Evolutionary conservation across 2,888 invertebrate genomes (phyloP).

Genomic region (Lithophane ornitopus): DNA sequence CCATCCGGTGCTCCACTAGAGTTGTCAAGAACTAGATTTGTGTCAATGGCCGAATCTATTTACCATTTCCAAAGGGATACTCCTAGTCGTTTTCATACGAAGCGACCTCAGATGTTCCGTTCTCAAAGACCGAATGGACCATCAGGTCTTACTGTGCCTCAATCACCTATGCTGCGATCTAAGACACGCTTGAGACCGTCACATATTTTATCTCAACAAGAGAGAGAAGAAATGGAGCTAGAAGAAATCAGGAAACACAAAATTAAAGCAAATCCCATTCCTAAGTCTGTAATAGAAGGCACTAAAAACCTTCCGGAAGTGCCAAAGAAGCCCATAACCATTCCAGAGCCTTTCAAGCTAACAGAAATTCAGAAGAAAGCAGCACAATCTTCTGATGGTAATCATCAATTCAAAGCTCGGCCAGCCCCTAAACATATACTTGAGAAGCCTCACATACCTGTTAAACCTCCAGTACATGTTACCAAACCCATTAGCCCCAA

Average conservation of each 20-base stretch:
- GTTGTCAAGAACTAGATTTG: conserved; percentile 85
- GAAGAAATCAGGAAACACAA: conserved; percentile 92
- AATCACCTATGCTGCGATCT: conserved; percentile 90
- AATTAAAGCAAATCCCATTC: conserved; percentile 93
- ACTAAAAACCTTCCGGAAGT: conserved; percentile 87
- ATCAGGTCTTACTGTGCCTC: conserved; percentile 84
- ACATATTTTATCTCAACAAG: conserved; percentile 90
- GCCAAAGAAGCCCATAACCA: conserved; percentile 89
- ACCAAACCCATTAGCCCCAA: conserved; percentile 82
- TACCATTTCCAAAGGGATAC: conserved; percentile 90
- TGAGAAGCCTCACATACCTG: conserved; percentile 83
- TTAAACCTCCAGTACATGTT: conserved; percentile 75
- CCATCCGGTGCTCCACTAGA: conserved; percentile 74
- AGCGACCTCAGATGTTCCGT: conserved; percentile 75
- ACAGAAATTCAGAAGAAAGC: conserved; percentile 89
- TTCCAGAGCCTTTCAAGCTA: conserved; percentile 92
- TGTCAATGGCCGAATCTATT: conserved; percentile 91
- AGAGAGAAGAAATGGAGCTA: conserved; percentile 91
- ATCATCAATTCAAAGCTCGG: conserved; percentile 90
- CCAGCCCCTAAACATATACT: conserved; percentile 91
- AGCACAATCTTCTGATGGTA: conserved; percentile 69
- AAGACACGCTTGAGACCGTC: conserved; percentile 89
- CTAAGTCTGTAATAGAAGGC: conserved; percentile 90
- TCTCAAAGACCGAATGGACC: conserved; percentile 72
- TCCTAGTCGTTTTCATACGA: conserved; percentile 90